Evolutionary conservation across 1,140 invertebrate genomes (phyloP).

Genomic region (Melitaea cinxia): DNA sequence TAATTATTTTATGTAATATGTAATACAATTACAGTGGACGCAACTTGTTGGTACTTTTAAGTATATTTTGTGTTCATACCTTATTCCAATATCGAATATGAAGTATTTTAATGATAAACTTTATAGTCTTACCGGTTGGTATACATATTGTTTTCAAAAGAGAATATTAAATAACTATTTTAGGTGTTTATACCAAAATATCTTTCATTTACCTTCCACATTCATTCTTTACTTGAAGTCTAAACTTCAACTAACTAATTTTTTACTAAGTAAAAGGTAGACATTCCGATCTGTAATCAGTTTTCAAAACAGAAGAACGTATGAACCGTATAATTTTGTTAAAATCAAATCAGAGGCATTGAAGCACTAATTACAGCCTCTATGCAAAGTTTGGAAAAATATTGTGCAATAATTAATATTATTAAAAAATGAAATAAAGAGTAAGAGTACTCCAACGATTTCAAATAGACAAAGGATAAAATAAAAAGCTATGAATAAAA

Average conservation of each 20-base stretch:
- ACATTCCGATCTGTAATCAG: too few relatives aligned
- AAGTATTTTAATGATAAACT: constrained; percentile 36
- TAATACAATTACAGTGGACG: constrained; percentile 19
- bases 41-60: constrained; percentile 11
- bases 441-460: too few relatives aligned
- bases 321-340: too few relatives aligned
- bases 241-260: not conserved
- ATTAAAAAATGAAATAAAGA: too few relatives aligned
- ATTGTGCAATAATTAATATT: too few relatives aligned
- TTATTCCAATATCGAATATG: constrained; percentile 10
- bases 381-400: too few relatives aligned
- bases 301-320: too few relatives aligned
- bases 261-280: too few relatives aligned
- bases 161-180: constrained; percentile 21
- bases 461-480: too few relatives aligned
- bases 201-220: constrained; percentile 16
- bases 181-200: constrained; percentile 19
- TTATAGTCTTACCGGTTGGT: constrained; percentile 46
- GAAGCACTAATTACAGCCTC: too few relatives aligned
- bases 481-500: too few relatives aligned
- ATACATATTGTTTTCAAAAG: constrained; percentile 40
- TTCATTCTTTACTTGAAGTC: not conserved
- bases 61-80: constrained; percentile 9
- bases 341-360: too few relatives aligned
- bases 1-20: constrained; percentile 13